Base-by-base conservation (phyloP, 2,113 vertebrate genomes). In the Ptilonorhynchus violaceus region DNA sequence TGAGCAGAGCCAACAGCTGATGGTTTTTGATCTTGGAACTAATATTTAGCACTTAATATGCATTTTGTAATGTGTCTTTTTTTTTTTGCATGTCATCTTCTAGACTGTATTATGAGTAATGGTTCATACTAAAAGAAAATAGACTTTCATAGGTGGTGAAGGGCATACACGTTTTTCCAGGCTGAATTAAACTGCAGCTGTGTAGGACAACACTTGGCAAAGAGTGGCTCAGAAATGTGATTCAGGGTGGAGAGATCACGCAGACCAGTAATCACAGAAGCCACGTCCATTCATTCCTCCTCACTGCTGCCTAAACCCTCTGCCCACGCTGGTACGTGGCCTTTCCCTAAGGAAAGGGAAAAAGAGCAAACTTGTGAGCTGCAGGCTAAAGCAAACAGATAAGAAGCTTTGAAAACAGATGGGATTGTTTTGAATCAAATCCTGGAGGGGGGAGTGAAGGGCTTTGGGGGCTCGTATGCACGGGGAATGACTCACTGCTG, bases 41-140 rank as follows among this genome's bases (percentile, higher is more conserved):
- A 11, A 4, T 63, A 27, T 28, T 78, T 72, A 63, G 14, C 8
- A 10, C 13, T 88, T 64, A 1, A 13, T n/a, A 27, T 13, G 8
- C 5, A 5, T 41, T 33, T 74, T 69, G n/a, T 25, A 21, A 24
- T 0, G 0, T n/a, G 9, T n/a, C 27, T 0, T 0, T 1, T n/a
- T 70, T 31, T 30, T 63, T 82, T 75, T 56, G 14, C 13, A 46
- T 63, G 23, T 31, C 7, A 25, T 44, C 13, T 24, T 69, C 23
- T 55, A 49, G 67, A 8, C 33, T 2, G 3, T 17, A 2, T 30
- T 23, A 3, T 2, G 0, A 37, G 20, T 24, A n/a, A 22, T 18
- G 30, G 11, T 31, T 74, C 24, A 14, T 7, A 27, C 37, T 53
- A 28, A 66, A 79, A 59, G 46, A 42, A 86, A 86, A 84, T 2